Conservation (phyloP, 2,888 invertebrate species). For the Agrochola macilenta region DNA sequence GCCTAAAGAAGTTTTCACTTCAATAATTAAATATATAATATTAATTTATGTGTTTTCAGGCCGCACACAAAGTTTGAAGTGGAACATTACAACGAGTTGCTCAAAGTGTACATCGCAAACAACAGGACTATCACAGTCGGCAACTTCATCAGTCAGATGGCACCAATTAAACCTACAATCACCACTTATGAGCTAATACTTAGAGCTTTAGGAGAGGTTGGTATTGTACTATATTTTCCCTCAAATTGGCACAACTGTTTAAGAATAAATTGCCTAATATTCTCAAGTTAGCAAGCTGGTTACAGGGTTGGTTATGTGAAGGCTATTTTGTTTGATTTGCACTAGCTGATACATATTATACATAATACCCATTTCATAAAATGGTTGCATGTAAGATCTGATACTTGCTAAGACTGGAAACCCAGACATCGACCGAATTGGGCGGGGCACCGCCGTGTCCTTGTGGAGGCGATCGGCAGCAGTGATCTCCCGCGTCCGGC, state of each 20-base stretch:
- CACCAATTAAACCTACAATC: constrained; percentile 84
- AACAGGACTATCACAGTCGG: constrained; percentile 82
- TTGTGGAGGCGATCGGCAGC: too few species aligned
- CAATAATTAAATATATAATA: too few species aligned
- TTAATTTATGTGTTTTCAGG: constrained; percentile 69
- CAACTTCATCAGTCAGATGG: constrained; percentile 87
- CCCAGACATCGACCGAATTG: background rate
- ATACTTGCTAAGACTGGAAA: background rate
- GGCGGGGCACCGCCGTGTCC: too few species aligned
- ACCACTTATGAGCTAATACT: constrained; percentile 91
- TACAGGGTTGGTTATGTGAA: background rate
- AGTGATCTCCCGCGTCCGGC: too few species aligned
- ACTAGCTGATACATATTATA: background rate
- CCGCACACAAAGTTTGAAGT: constrained; percentile 82
- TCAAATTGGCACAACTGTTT: background rate
- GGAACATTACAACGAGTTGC: constrained; percentile 89
- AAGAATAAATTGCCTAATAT: background rate
- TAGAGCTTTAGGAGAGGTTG: constrained; percentile 89
- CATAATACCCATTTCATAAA: background rate
- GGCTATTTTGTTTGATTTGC: background rate
- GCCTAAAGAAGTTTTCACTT: too few species aligned
- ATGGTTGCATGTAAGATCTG: background rate
- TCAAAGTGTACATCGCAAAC: constrained; percentile 91
- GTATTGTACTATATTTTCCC: constrained; percentile 8
- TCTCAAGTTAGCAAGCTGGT: background rate